phyloP scores from a whole-genome alignment of 35 echinoderm and acorn worm species.

The Amphiura filiformis region DNA sequence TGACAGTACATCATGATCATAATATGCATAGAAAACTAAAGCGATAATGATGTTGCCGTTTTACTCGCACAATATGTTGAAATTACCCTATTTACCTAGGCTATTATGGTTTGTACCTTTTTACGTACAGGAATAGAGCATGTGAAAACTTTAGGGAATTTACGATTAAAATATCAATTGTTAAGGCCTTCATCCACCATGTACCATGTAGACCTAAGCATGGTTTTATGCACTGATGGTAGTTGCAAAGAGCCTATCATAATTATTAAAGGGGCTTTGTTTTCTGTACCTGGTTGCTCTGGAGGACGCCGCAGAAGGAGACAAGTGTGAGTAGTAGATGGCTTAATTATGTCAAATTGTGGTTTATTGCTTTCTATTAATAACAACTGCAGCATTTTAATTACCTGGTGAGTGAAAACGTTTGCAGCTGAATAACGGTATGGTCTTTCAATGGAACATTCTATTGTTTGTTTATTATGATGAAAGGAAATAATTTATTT shows the following conservation, averaged over 20 bases:
- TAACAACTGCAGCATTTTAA: too few species aligned
- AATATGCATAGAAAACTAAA: neutral
- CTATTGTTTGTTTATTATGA: too few species aligned
- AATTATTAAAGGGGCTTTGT: constrained; percentile 6
- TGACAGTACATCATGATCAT: neutral
- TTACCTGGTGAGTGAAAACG: too few species aligned
- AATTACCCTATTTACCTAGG: too few species aligned
- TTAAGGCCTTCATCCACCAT: neutral
- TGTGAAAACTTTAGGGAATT: neutral
- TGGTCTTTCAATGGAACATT: too few species aligned
- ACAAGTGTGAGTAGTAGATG: neutral
- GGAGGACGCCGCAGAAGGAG: neutral
- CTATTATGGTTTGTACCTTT: too few species aligned
- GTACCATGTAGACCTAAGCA: constrained; percentile 1
- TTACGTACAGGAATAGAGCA: neutral
- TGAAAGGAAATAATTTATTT: too few species aligned
- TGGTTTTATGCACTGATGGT: neutral
- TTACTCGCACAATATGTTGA: too few species aligned
- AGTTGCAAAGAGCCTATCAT: neutral
- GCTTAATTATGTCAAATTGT: too few species aligned
- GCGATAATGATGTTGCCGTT: too few species aligned
- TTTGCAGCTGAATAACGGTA: too few species aligned
- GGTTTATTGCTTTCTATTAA: too few species aligned
- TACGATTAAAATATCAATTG: neutral
- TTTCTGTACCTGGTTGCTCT: neutral